Evolutionary conservation across 2,113 vertebrate species (phyloP).

Genomic region (Alectura lathami): DNA sequence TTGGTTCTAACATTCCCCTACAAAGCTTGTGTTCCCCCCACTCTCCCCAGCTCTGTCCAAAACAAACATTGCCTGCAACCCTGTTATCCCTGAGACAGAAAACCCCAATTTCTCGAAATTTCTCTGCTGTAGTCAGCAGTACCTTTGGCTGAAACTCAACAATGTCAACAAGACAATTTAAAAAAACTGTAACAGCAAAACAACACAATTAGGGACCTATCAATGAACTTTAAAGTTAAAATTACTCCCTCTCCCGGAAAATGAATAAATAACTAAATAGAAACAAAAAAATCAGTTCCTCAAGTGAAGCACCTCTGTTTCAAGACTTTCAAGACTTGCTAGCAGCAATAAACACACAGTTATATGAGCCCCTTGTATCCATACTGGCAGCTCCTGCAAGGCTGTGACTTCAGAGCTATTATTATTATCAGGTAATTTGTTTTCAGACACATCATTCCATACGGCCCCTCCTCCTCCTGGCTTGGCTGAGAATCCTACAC

Average conservation of each 20-base stretch:
- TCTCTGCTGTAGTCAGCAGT: not conserved
- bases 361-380: not conserved
- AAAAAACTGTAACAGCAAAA: not conserved
- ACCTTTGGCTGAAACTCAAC: not conserved
- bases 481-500: not conserved
- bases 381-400: not conserved
- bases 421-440: not conserved
- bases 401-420: not conserved
- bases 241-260: not conserved
- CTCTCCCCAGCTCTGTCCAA: not conserved
- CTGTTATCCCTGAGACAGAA: not conserved
- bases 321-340: not conserved
- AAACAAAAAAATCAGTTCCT: not conserved
- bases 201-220: not conserved
- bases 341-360: not conserved
- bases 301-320: not conserved
- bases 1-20: not conserved
- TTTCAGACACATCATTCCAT: conserved; percentile 21
- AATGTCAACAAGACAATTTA: not conserved
- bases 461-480: not conserved
- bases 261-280: no score
- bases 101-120: not conserved
- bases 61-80: not conserved
- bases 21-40: rapidly evolving
- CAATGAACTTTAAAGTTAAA: not conserved